Evolutionary conservation across 1,140 invertebrate genomes (phyloP), one percentile per base, ranked within the genome.

Genomic region (Drosophila serrata): DNA sequence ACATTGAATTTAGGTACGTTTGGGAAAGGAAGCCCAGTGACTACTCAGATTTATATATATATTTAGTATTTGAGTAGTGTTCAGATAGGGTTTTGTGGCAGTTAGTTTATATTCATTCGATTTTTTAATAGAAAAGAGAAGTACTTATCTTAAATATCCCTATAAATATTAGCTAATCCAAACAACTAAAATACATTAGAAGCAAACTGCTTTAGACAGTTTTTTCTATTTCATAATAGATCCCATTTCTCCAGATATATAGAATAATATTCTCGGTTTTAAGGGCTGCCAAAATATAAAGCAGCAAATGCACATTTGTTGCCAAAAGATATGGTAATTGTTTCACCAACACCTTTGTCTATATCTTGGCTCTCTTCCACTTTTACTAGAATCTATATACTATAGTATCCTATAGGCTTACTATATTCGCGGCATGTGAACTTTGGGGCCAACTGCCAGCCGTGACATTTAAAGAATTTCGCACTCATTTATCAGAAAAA

Each of bases 401-500:
- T 29, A 22, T 29, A 19, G 8, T 22, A 6, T 37, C 17, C 55
- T 29, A 22, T 29, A 19, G 8, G 4, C 53, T 75, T 45, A 42
- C 56, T 53, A 31, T 55, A 53, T 35, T 35, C 22, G 24, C 48
- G 79, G 68, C 81, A 79, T 63, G 48, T 84, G 81, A 77, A 80
- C 60, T 65, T 31, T 61, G 51, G 67, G 82, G 79, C 75, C 78
- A 86, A 87, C 82, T 86, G 82, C 84, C 79, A 86, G 75, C 82
- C 82, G 75, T 87, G 82, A 86, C 82, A 86, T 86, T 86, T 87
- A 49, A 67, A 79, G 84, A 87, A 87, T 82, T 86, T 86, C 79
- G 70, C 79, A 86, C 79, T 79, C 79, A 70, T 81, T 79, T 68
- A 74, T 62, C 77, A 39, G 59, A 24, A 27, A 55, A 27, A 39